phyloP scores from a whole-genome alignment of 1,140 invertebrate species.

The Calephelis virginiensis region DNA sequence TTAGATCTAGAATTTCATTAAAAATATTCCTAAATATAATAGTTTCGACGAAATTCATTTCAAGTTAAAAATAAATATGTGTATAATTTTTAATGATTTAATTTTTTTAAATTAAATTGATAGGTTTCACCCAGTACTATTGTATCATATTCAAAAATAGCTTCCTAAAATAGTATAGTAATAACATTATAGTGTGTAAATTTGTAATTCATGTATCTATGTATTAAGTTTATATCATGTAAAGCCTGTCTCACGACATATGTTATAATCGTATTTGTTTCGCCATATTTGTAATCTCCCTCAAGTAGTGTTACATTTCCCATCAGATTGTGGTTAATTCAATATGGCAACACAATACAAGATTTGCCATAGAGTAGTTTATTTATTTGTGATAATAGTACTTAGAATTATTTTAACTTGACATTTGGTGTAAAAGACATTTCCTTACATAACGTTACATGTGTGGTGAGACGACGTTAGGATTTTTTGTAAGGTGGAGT shows the following conservation, averaged over 20 bases:
- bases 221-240: conserved; percentile 30
- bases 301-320: conserved; percentile 63
- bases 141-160: not conserved
- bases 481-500: conserved; percentile 54
- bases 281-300: conserved; percentile 48
- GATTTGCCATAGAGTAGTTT: conserved; percentile 62
- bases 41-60: not conserved
- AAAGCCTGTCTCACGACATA: conserved; percentile 74
- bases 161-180: conserved; percentile 3
- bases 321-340: conserved; percentile 64
- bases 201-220: conserved; percentile 5
- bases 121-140: not conserved
- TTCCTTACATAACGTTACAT: conserved; percentile 65
- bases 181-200: conserved; percentile 11
- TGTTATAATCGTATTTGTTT: conserved; percentile 58
- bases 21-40: not conserved
- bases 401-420: conserved; percentile 55
- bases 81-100: not conserved
- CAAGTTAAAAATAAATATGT: not conserved
- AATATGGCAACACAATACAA: conserved; percentile 41
- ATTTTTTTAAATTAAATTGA: not conserved
- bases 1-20: conserved; percentile 5
- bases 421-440: conserved; percentile 56
- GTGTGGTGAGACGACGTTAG: conserved; percentile 77
- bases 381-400: conserved; percentile 75